A percentile compares a stretch with the other conserved stretches of the same genome.
Evolutionary conservation across 2,113 vertebrate genomes (phyloP).

Genomic region (Actenoides hombroni): DNA sequence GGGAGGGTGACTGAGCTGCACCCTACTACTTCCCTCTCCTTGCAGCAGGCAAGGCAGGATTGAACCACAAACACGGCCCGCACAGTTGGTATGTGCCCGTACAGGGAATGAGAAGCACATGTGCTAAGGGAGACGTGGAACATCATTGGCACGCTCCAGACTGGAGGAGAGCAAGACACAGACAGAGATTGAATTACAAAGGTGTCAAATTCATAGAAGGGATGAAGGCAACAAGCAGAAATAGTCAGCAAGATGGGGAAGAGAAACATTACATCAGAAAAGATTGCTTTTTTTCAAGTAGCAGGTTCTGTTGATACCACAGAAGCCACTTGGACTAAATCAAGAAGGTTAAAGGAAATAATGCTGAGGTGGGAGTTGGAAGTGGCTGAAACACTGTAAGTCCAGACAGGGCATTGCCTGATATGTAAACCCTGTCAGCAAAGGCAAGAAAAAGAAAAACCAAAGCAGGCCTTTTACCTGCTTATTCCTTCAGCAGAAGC

Average conservation of each 20-base stretch:
- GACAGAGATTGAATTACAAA: constrained; percentile 29
- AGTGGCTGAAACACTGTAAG: neutral
- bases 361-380: neutral
- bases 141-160: neutral
- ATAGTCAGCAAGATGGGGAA: neutral
- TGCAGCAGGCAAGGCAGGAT: neutral
- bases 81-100: neutral
- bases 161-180: neutral
- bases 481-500: neutral
- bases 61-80: neutral
- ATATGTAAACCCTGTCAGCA: neutral
- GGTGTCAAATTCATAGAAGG: neutral
- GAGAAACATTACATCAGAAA: constrained; percentile 4
- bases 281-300: neutral
- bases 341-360: neutral
- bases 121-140: neutral
- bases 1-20: neutral
- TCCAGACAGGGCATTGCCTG: neutral
- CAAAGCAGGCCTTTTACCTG: neutral
- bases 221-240: constrained; percentile 3
- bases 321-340: neutral
- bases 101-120: constrained; percentile 38
- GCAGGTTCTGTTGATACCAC: neutral
- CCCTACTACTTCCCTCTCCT: neutral
- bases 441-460: neutral